phyloP scores from a whole-genome alignment of 2,888 invertebrate species.

The Heteropelma amictum region DNA sequence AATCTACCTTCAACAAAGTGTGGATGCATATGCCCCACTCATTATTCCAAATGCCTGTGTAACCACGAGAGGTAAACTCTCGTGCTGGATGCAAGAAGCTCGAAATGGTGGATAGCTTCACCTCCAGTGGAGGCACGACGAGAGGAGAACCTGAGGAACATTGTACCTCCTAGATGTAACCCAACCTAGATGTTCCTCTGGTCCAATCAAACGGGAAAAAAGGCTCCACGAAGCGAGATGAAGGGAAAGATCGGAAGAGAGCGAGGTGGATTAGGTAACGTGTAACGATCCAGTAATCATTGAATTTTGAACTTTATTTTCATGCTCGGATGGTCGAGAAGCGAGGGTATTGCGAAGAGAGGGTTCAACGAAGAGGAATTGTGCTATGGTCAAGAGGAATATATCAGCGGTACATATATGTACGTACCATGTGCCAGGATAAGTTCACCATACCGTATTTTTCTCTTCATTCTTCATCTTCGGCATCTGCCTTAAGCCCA shows the following conservation, averaged over 20 bases:
- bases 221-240: neutral
- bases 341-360: neutral
- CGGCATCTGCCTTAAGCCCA: neutral
- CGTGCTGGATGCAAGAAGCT: conserved; percentile 42
- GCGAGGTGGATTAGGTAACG: neutral
- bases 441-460: neutral
- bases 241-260: neutral
- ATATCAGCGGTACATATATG: no score
- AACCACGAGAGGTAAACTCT: conserved; percentile 52
- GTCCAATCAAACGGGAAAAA: conserved; percentile 20
- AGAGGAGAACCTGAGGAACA: conserved; percentile 15
- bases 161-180: neutral
- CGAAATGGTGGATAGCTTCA: conserved; percentile 35
- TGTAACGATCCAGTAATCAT: conserved; percentile 39
- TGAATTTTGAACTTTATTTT: conserved; percentile 41
- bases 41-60: conserved; percentile 68
- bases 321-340: conserved; percentile 6
- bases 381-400: conserved; percentile 36
- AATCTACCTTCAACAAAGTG: conserved; percentile 59
- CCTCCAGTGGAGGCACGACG: conserved; percentile 14
- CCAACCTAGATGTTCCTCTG: neutral
- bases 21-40: conserved; percentile 57
- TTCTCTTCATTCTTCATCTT: neutral
- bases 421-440: no score
- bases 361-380: neutral